Base-by-base conservation (phyloP, 2,113 vertebrate genomes). In the Chelonoidis abingdonii region DNA sequence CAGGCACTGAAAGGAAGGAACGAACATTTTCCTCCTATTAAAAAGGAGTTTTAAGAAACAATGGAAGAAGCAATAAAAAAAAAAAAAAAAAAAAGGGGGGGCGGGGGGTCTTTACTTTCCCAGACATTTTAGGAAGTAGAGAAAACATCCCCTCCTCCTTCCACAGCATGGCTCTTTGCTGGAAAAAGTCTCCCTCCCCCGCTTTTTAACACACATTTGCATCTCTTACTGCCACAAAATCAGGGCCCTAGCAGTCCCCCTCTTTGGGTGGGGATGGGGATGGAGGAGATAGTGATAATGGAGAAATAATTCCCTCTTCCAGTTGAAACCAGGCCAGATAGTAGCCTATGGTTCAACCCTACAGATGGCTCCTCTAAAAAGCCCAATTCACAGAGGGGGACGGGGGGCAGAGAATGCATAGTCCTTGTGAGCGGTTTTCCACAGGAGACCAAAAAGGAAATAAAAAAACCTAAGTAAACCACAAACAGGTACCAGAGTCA, bases 1-100 rank as follows among this genome's bases (percentile, higher is more conserved):
- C 94, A n/a, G 98, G 96, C 88, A 97, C 98, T 97, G 97, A 97
- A 97, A 96, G 96, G 87, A 93, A 92, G 95, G 97, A 95, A 97
- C 93, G 97, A 95, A 93, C 93, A 76, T 72, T 97, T 95, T 93
- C 95, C 92, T 95, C 87, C 90, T 86, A 96, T 93, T 89, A 92
- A 95, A 97, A 96, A 95, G 96, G 65, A 95, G 95, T 97, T 97
- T 97, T 96, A 88, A 2, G 96, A 94, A 97, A 97, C 97, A 97
- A 97, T 97, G 84, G 96, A 49, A 93, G 92, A 96, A 96, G 97
- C 97, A 92, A 49, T 97, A 95, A 91, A 92, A 97, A 94, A 92
- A 49, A 96, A 44, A 5, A 44, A 44, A 44, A 95, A 91, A 91
- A 97, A 94, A 41, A 4, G 41, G 41, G 41, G 41, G 41, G 41